Evolutionary conservation across 2,113 vertebrate genomes (phyloP).

Genomic region (Suricata suricatta): DNA sequence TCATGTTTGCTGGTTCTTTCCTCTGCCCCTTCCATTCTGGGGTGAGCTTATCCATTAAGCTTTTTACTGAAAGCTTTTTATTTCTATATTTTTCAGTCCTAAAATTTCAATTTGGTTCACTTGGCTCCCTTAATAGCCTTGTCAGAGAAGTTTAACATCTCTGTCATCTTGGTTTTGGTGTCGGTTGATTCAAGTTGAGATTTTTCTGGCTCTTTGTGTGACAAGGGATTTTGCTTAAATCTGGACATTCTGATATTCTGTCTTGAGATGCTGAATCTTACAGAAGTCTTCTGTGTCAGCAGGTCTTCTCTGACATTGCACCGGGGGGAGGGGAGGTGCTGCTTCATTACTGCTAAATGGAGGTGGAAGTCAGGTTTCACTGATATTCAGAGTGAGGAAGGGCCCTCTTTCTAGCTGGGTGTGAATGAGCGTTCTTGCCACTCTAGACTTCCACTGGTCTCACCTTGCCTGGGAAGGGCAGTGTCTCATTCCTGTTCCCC

Average conservation of each 20-base stretch:
- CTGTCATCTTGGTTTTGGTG: neutral
- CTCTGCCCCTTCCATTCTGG: neutral
- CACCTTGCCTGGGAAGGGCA: neutral
- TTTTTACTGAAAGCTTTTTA: neutral
- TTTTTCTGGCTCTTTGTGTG: neutral
- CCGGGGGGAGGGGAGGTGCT: neutral
- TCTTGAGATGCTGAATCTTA: neutral
- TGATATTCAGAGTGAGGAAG: neutral
- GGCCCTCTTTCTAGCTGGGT: neutral
- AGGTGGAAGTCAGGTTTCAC: neutral
- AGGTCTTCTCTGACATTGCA: neutral
- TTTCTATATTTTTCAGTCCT: neutral
- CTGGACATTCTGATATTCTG: neutral
- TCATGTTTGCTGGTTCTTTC: neutral
- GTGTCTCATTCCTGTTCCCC: neutral
- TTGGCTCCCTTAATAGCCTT: neutral
- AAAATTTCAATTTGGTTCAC: neutral
- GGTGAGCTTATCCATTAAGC: neutral
- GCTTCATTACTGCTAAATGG: neutral
- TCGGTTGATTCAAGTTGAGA: neutral
- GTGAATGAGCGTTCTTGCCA: neutral
- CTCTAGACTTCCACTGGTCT: neutral
- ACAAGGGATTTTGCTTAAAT: neutral
- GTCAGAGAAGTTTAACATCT: neutral
- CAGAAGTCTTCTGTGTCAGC: neutral